A percentile compares a stretch with the other conserved stretches of the same genome.
phyloP scores from a whole-genome alignment of 1,140 invertebrate species.

The Gryllus bimaculatus region DNA sequence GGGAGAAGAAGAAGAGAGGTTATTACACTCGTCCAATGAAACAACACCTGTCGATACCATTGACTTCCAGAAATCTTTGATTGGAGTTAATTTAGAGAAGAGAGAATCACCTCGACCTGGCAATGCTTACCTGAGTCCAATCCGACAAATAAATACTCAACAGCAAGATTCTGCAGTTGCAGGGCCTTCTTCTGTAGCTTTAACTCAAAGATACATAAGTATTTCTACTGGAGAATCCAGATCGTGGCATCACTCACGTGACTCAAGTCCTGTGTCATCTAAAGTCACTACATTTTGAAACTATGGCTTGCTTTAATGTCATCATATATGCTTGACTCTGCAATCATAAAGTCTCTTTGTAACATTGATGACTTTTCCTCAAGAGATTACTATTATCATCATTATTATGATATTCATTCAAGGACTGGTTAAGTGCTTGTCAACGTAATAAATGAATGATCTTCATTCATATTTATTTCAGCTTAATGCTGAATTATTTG shows the following conservation, averaged over 20 bases:
- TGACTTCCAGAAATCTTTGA: not conserved
- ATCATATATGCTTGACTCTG: too few species aligned
- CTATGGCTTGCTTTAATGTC: not conserved
- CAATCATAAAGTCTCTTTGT: too few species aligned
- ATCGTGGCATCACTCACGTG: not conserved
- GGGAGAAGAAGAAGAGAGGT: not conserved
- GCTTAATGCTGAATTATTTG: too few species aligned
- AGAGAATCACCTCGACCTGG: slow-evolving; percentile 1
- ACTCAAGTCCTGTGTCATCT: not conserved
- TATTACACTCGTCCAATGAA: too few species aligned
- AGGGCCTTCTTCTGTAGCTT: not conserved
- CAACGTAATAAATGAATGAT: too few species aligned
- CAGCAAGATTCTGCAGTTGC: too few species aligned
- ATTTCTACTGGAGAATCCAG: not conserved
- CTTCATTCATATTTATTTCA: too few species aligned
- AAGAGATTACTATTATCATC: too few species aligned
- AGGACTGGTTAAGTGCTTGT: too few species aligned
- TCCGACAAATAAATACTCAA: not conserved
- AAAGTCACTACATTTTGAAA: not conserved
- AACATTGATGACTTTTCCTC: too few species aligned
- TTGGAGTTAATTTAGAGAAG: not conserved
- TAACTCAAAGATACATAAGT: not conserved
- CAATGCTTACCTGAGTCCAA: slow-evolving; percentile 11
- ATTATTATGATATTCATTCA: too few species aligned
- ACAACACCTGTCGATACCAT: too few species aligned